Evolutionary conservation across 2,797 vertebrate species (phyloP).

Genomic region (Pagetopsis macropterus): DNA sequence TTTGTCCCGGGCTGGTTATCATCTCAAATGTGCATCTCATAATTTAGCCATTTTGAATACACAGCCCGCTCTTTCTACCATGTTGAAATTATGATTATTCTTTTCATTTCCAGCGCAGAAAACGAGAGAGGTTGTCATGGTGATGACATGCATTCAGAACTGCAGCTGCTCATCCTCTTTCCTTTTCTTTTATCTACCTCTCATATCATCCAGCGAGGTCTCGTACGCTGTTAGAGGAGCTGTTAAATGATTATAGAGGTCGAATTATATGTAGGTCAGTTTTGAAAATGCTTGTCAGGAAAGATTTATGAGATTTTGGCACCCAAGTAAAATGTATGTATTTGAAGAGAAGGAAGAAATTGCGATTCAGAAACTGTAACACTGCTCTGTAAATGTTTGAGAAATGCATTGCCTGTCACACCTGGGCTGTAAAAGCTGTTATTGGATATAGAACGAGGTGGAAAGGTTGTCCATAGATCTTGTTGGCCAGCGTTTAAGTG

Average conservation of each 20-base stretch:
- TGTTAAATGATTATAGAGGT: slow-evolving; percentile 61
- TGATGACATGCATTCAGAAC: slow-evolving; percentile 72
- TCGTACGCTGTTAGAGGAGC: slow-evolving; percentile 47
- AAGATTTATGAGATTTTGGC: slow-evolving; percentile 22
- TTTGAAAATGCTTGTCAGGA: slow-evolving; percentile 29
- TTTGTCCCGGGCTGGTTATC: slow-evolving; percentile 51
- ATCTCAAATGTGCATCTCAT: slow-evolving; percentile 64
- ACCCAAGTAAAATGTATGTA: slow-evolving; percentile 35
- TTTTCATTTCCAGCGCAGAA: slow-evolving; percentile 48
- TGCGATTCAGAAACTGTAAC: slow-evolving; percentile 52
- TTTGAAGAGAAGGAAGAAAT: slow-evolving; percentile 40
- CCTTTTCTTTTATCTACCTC: slow-evolving; percentile 68
- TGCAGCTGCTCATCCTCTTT: slow-evolving; percentile 71
- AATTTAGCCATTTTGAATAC: slow-evolving; percentile 62
- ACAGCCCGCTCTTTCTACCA: slow-evolving; percentile 36
- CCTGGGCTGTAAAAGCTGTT: slow-evolving; percentile 52
- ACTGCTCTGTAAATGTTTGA: slow-evolving; percentile 50
- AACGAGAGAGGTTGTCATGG: slow-evolving; percentile 75
- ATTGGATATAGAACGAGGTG: slow-evolving; percentile 29
- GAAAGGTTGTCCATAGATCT: slow-evolving; percentile 34
- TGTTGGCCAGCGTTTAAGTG: slow-evolving; percentile 25
- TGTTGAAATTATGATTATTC: slow-evolving; percentile 19
- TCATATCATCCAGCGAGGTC: slow-evolving; percentile 71
- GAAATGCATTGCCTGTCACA: slow-evolving; percentile 47
- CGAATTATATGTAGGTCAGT: slow-evolving; percentile 41